A percentile compares a stretch with the other conserved stretches of the same genome.
These are phyloP conservation scores for Rhynchopsitta pachyrhyncha DNA, from an alignment of 2,113 vertebrate genomes.

Conservation along the genomic window DNA sequence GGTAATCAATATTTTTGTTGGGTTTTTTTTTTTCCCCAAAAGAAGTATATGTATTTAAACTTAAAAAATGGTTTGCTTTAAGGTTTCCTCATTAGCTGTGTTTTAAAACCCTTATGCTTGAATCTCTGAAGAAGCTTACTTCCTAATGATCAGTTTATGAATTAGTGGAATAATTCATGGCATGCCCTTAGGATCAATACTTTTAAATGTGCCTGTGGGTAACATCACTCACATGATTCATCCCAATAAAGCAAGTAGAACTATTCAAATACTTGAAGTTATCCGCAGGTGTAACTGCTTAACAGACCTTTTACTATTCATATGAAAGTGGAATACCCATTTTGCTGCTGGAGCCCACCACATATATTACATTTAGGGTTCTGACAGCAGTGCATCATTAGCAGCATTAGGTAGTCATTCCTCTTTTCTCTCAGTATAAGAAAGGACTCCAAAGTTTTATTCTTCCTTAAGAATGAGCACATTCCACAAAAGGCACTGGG, in stretches of 20 bases:
- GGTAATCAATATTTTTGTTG: neutral
- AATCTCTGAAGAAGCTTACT: neutral
- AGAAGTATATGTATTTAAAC: neutral
- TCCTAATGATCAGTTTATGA: neutral
- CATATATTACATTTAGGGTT: neutral
- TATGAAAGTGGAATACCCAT: neutral
- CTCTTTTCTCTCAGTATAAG: neutral
- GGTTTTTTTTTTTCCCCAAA: neutral
- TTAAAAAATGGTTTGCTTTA: neutral
- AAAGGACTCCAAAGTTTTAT: neutral
- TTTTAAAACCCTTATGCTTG: neutral
- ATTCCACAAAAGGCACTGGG: neutral
- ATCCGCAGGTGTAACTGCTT: neutral
- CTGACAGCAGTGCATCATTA: neutral
- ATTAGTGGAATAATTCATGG: conserved; percentile 16
- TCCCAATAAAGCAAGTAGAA: neutral
- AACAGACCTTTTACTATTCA: neutral
- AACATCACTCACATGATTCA: neutral
- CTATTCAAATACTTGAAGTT: neutral
- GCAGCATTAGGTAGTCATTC: neutral
- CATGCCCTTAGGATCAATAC: neutral
- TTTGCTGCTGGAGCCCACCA: neutral
- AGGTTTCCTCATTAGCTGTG: neutral
- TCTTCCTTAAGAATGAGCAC: neutral
- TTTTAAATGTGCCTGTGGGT: neutral